A percentile compares a stretch with the other conserved stretches of the same genome.
Conservation (phyloP, 37 sponge, comb jelly and placozoan genomes). For the Ephydatia muelleri region DNA sequence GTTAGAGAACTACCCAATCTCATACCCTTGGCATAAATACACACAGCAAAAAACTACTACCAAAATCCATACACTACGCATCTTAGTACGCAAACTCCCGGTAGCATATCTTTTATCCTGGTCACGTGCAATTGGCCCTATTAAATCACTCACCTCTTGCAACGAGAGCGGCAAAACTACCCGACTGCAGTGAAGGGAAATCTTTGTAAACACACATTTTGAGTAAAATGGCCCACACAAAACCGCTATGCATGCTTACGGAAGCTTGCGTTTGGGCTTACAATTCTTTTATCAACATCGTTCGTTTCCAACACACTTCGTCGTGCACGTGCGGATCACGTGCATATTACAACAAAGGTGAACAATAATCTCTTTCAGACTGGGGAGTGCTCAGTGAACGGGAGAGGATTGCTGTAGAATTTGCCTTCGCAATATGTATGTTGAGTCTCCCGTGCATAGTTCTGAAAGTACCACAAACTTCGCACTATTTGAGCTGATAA, state of each 20-base stretch:
- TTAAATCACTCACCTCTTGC: slow-evolving; percentile 53
- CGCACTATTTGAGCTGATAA: no score
- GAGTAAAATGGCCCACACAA: not conserved
- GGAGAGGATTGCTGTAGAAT: no score
- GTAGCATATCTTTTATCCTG: no score
- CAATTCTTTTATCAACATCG: not conserved
- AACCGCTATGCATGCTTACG: not conserved
- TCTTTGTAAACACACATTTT: not conserved
- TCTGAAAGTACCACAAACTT: no score
- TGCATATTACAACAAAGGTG: no score
- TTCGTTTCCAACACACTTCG: not conserved
- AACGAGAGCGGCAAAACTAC: slow-evolving; percentile 58
- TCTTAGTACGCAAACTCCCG: not conserved
- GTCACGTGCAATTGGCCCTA: slow-evolving; percentile 1
- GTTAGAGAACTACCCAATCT: no score
- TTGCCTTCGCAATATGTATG: no score
- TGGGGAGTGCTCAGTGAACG: no score
- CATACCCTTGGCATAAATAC: no score
- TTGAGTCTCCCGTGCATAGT: no score
- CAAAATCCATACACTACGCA: not conserved
- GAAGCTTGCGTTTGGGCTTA: not conserved
- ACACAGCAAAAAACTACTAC: not conserved
- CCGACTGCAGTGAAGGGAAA: slow-evolving; percentile 32
- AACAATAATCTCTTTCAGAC: no score
- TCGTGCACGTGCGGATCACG: not conserved